phyloP scores from a whole-genome alignment of 2,113 vertebrate species.

The Podarcis muralis region DNA sequence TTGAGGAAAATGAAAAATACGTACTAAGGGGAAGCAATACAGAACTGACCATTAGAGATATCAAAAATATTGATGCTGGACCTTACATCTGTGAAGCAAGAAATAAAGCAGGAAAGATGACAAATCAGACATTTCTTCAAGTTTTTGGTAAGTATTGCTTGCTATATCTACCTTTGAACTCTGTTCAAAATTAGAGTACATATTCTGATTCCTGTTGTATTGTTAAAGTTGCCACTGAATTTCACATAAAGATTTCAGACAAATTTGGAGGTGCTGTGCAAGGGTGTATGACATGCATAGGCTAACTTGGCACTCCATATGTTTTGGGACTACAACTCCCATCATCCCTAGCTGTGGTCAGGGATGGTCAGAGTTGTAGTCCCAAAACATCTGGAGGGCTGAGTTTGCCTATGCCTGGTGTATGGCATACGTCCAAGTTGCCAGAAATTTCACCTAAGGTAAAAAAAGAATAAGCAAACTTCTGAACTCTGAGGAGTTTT shows the following conservation, averaged over 20 bases:
- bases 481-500: too few relatives aligned
- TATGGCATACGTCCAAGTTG: background rate
- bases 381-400: background rate
- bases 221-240: background rate
- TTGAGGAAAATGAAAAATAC: constrained; percentile 91
- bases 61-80: constrained; percentile 87
- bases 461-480: too few relatives aligned
- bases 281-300: background rate
- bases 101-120: constrained; percentile 93
- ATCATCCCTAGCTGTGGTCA: too few relatives aligned
- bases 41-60: constrained; percentile 88
- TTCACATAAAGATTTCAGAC: background rate
- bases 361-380: background rate
- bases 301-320: too few relatives aligned
- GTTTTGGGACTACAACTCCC: too few relatives aligned
- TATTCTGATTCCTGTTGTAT: background rate
- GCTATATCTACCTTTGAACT: background rate
- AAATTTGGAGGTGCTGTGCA: too few relatives aligned
- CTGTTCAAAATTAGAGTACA: background rate
- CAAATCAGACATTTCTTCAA: constrained; percentile 90
- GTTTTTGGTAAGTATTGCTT: constrained; percentile 90
- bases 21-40: constrained; percentile 81
- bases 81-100: constrained; percentile 88
- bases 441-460: too few relatives aligned
- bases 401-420: background rate